phyloP scores from a whole-genome alignment of 2,888 invertebrate species.

The Agapostemon virescens region DNA sequence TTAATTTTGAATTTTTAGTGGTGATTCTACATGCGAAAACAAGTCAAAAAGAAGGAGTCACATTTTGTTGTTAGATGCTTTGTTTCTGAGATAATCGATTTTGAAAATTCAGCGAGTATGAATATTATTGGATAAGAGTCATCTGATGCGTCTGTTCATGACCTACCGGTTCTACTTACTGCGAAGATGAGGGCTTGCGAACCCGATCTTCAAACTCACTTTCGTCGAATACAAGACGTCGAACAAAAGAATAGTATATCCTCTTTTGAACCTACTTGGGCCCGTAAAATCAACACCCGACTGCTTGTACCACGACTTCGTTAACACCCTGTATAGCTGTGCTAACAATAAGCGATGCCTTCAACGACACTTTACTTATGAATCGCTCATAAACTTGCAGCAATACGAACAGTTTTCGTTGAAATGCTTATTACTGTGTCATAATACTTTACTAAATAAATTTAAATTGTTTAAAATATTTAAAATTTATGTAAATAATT shows the following conservation, averaged over 20 bases:
- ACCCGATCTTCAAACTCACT: not conserved
- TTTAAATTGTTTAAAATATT: no score
- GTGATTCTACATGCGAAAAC: rapidly evolving
- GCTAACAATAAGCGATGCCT: no score
- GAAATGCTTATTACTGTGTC: no score
- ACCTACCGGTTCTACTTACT: not conserved
- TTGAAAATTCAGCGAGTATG: not conserved
- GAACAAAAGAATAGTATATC: not conserved
- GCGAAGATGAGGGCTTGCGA: not conserved
- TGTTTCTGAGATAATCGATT: not conserved
- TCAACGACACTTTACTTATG: no score
- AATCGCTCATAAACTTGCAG: no score
- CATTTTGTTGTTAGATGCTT: not conserved
- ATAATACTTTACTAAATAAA: no score
- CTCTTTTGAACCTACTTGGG: no score
- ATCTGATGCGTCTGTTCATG: not conserved
- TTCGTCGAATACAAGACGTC: not conserved
- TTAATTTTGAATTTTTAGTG: not conserved
- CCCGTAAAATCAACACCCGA: no score
- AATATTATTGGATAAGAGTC: not conserved
- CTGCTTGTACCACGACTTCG: no score
- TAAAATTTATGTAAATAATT: no score
- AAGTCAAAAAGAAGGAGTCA: not conserved
- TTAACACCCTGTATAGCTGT: no score
- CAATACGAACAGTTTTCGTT: no score